Evolutionary conservation across 1,140 invertebrate genomes (phyloP), one percentile per base, ranked within the genome.

Genomic region (Tetramorium alpestre): DNA sequence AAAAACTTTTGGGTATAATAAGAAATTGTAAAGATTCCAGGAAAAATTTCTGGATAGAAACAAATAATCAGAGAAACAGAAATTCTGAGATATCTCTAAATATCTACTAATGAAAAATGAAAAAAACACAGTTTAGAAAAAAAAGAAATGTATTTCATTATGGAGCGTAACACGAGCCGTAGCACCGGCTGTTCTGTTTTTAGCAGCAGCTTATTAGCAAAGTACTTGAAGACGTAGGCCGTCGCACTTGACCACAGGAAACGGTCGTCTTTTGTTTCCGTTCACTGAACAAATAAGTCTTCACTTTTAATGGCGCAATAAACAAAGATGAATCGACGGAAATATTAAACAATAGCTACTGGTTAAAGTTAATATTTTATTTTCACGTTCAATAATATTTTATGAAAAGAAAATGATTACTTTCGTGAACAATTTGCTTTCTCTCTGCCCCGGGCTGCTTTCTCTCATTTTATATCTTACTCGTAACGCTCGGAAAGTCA

Each of bases 221-320:
- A 93, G 89, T 91, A 85, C 91, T 93, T 70, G 77, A 92, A 87
- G 10, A 65, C 41, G 49, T 72, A 90, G 88, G 58, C 87, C 85
- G 80, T 62, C 90, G 93, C 92, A 94, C 94, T 94, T 94, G 93
- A 94, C 91, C 93, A 76, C 89, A 91, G 89, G 85, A 92, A 92
- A 62, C 84, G 82, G 69, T 81, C 80, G 51, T 85, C 86, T 89
- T 88, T 89, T 90, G 70, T 88, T 90, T 87, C 10, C 22, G 60
- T 78, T 62, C 22, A 1, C 65, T 60, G 28, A n/a, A 73, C 49
- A 87, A 87, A 86, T 60, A 76, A 70, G 51, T 33, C 11, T 69
- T 5, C n/a, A 44, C 16, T 54, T 64, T 60, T 22, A 60, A 75
- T 33, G 13, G 2, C 16, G 38, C 69, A 33, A 41, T 41, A 75